Percentiles rank a stretch among this genome's conserved stretches.
phyloP scores from a whole-genome alignment of 2,888 invertebrate genomes.

The Drosophila prostipennis region DNA sequence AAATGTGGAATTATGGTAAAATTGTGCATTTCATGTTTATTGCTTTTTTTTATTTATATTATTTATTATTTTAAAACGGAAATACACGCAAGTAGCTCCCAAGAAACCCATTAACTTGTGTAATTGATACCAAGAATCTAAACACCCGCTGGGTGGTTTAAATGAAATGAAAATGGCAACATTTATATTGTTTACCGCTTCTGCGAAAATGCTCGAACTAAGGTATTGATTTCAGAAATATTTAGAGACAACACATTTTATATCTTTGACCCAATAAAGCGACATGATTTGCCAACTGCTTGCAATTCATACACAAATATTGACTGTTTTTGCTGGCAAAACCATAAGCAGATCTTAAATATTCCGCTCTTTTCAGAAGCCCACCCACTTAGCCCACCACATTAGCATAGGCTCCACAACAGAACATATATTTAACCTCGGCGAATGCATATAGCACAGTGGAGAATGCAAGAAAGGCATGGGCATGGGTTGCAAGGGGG shows the following conservation, averaged over 20 bases:
- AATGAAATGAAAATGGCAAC: too few relatives aligned
- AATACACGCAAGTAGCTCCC: too few relatives aligned
- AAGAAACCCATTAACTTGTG: too few relatives aligned
- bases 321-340: slow-evolving; percentile 9
- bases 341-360: slow-evolving; percentile 33
- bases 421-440: slow-evolving; percentile 43
- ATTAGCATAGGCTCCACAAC: slow-evolving; percentile 44
- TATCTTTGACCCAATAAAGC: background rate
- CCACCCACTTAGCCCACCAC: slow-evolving; percentile 4
- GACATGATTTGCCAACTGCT: background rate
- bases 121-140: too few relatives aligned
- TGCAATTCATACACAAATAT: slow-evolving; percentile 11
- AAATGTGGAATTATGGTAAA: too few relatives aligned
- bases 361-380: slow-evolving; percentile 11
- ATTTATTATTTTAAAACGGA: too few relatives aligned
- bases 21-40: too few relatives aligned
- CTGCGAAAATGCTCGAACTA: background rate
- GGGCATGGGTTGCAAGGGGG: background rate
- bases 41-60: too few relatives aligned
- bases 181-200: background rate
- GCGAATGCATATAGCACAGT: slow-evolving; percentile 20
- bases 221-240: background rate
- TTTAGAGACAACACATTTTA: background rate
- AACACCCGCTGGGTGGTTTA: too few relatives aligned
- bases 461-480: slow-evolving; percentile 10